Evolutionary conservation across 2,888 invertebrate genomes (phyloP).

Genomic region (Drosophila aldrichi): DNA sequence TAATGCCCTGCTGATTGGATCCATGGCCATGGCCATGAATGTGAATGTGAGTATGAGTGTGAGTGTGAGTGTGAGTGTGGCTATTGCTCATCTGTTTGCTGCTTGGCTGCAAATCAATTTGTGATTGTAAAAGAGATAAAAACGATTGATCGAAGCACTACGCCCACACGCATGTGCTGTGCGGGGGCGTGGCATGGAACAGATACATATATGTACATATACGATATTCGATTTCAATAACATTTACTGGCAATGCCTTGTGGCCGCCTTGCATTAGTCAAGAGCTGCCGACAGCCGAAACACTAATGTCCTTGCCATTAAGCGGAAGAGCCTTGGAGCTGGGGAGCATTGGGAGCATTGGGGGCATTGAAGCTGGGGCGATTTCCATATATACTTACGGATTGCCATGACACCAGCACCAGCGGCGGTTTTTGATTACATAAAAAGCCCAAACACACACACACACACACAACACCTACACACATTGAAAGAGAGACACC

Average conservation of each 20-base stretch:
- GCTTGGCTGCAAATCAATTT: slow-evolving; percentile 56
- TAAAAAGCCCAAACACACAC: slow-evolving; percentile 23
- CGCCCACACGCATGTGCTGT: not conserved
- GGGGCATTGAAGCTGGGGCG: not conserved
- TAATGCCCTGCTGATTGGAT: slow-evolving; percentile 33
- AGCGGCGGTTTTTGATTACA: slow-evolving; percentile 43
- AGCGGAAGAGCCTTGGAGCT: slow-evolving; percentile 18
- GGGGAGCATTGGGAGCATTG: slow-evolving; percentile 10
- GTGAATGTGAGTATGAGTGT: not conserved
- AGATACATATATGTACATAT: not conserved
- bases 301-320: slow-evolving; percentile 55
- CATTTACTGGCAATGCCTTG: slow-evolving; percentile 75
- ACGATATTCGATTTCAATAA: slow-evolving; percentile 73
- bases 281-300: slow-evolving; percentile 32
- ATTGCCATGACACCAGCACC: slow-evolving; percentile 29
- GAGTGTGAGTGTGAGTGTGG: not conserved
- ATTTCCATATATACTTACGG: slow-evolving; percentile 6
- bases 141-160: slow-evolving; percentile 33
- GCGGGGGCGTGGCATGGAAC: not conserved
- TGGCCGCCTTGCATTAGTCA: slow-evolving; percentile 33
- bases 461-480: not conserved
- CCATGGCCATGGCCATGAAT: not conserved
- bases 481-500: not conserved
- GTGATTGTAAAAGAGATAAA: slow-evolving; percentile 55
- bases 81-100: not conserved